A percentile compares a stretch with the other conserved stretches of the same genome.
Conservation (phyloP, 1,140 invertebrate genomes). For the Stegodyphus dumicola region DNA sequence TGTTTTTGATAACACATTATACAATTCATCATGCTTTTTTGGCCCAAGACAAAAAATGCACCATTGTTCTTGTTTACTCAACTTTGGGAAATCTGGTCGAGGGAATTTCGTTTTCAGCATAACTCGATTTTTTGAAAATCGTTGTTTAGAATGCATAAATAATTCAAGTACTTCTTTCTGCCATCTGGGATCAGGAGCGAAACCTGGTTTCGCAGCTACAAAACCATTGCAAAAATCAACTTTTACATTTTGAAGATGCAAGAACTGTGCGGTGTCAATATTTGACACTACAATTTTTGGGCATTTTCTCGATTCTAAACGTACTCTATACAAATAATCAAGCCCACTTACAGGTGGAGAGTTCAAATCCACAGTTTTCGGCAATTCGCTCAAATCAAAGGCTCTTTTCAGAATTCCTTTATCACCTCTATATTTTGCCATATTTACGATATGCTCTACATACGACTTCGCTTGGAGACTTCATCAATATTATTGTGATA, state of each 20-base stretch:
- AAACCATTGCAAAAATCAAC: constrained; percentile 57
- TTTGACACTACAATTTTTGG: constrained; percentile 71
- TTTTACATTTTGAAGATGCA: constrained; percentile 68
- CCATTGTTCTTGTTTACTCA: not conserved
- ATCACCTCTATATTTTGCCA: not conserved
- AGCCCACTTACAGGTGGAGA: constrained; percentile 1
- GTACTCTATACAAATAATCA: constrained; percentile 38
- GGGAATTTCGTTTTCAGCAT: constrained; percentile 16
- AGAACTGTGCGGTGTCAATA: constrained; percentile 67
- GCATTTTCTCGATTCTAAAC: constrained; percentile 72
- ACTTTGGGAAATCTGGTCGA: not conserved
- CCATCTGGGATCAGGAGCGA: constrained; percentile 14
- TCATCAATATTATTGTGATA: not conserved
- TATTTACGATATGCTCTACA: not conserved
- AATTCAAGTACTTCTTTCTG: constrained; percentile 1
- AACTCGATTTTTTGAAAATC: not conserved
- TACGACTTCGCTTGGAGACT: too few species aligned
- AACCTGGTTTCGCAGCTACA: constrained; percentile 19
- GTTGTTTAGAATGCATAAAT: not conserved
- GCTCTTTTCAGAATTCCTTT: not conserved
- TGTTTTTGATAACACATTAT: not conserved
- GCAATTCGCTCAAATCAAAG: constrained; percentile 1
- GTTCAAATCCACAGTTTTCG: constrained; percentile 14
- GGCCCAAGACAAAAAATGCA: constrained; percentile 5
- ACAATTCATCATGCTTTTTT: not conserved